Evolutionary conservation across 2,888 invertebrate genomes (phyloP), one percentile per base, ranked within the genome.

Genomic region (Cephus pulcher): DNA sequence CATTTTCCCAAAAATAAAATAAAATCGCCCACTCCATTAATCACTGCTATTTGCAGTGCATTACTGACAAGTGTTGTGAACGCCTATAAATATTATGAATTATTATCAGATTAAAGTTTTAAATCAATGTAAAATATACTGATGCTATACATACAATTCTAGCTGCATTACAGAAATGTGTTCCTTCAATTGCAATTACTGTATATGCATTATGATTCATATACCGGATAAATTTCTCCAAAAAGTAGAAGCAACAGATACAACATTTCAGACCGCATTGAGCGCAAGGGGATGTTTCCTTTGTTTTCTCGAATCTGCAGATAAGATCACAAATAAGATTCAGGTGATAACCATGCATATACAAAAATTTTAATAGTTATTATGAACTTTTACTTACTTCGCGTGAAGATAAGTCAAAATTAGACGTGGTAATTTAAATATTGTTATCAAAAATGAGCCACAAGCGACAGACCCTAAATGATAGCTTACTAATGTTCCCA

Each of bases 171-270:
- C 98, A 98, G 91, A 98, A 98, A 90, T 96, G 95, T 80, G 96
- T 96, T 76, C 98, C 96, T 91, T 97, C 97, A 86, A 98, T 97
- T 12, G 98, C 97, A 80, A 98, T 96, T 75, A 98, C 96, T 0
- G 98, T 98, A 89, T 98, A 98, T 0, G 98, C 98, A 91, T 98
- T 98, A 89, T 98, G 97, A 92, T 98, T 98, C 88, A 99, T 93
- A 89, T 96, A 98, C 68, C 97, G 95, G 83, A 98, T 96, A 89
- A 98, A 98, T 90, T 96, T 97, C 90, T 98, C 98, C 83, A 98
- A 93, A 87, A 97, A 96, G 91, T 96, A 97, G 88, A 98, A 96
- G 87, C 98, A 98, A 88, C 98, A 98, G 83, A 96, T 96, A 86
- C 98, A 98, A 86, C 96, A 95, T 88, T 95, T 96, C 15, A 96